These are phyloP conservation scores for Nylanderia fulva DNA, from an alignment of 1,140 invertebrate species.

Conservation along the genomic window DNA sequence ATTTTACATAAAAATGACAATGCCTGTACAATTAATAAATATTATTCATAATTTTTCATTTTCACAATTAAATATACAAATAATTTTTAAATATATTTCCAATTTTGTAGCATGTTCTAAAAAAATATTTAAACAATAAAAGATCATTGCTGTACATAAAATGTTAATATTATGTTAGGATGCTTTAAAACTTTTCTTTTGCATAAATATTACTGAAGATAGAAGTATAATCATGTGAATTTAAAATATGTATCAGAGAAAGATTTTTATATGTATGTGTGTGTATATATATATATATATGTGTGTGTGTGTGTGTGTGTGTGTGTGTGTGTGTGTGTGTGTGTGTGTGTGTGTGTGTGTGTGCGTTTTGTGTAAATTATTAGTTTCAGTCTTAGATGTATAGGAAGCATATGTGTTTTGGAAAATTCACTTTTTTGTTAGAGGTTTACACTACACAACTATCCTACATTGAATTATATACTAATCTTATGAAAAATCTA, in stretches of 20 bases:
- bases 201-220: neutral
- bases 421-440: constrained; percentile 29
- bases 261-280: neutral
- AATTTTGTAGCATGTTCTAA: neutral
- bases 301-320: neutral
- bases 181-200: neutral
- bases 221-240: neutral
- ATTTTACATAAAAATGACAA: constrained; percentile 6
- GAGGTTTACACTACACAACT: neutral
- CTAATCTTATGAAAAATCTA: constrained; percentile 10
- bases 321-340: no score
- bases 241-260: neutral
- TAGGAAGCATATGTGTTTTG: constrained; percentile 32
- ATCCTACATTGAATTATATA: neutral
- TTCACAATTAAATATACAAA: neutral
- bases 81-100: neutral
- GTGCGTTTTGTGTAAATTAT: neutral
- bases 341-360: neutral
- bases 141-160: no score
- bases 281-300: no score
- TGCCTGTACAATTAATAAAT: neutral
- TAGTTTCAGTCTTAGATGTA: constrained; percentile 46
- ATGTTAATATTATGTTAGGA: neutral
- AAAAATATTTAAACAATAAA: neutral
- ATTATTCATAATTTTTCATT: neutral